Evolutionary conservation across 2,113 vertebrate species (phyloP).

Genomic region (Neolamprologus tretocephalus): DNA sequence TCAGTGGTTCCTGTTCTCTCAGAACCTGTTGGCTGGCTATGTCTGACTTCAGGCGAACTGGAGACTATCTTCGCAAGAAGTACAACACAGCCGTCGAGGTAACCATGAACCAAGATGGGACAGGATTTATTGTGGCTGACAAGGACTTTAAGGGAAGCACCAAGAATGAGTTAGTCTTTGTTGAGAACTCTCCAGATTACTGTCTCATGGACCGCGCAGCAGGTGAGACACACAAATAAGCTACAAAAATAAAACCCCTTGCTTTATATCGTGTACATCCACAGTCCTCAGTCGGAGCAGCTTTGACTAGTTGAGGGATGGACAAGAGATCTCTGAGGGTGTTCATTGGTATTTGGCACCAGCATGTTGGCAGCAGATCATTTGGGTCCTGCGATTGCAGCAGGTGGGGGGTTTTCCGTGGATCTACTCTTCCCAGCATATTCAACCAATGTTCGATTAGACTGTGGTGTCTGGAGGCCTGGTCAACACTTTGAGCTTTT

Average conservation of each 20-base stretch:
- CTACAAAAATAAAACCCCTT: background rate
- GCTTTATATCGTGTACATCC: background rate
- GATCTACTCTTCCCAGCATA: rapidly evolving
- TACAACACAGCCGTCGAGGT: slow-evolving; percentile 95
- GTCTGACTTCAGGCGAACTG: slow-evolving; percentile 92
- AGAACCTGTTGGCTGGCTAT: slow-evolving; percentile 96
- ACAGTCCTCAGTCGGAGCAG: background rate
- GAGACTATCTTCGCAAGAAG: slow-evolving; percentile 89
- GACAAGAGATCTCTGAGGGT: background rate
- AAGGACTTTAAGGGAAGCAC: slow-evolving; percentile 83
- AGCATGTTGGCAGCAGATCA: background rate
- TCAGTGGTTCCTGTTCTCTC: slow-evolving; percentile 94
- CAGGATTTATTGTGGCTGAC: slow-evolving; percentile 88
- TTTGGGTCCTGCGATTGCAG: background rate
- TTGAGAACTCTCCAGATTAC: slow-evolving; percentile 97
- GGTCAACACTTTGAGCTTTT: background rate
- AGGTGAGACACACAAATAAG: slow-evolving; percentile 69
- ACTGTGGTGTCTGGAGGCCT: background rate
- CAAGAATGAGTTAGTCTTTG: slow-evolving; percentile 92
- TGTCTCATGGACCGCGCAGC: slow-evolving; percentile 89
- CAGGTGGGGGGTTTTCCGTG: rapidly evolving
- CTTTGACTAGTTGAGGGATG: background rate
- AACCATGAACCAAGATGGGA: slow-evolving; percentile 95
- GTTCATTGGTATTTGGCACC: background rate
- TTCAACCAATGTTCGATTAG: rapidly evolving